Base-by-base conservation (phyloP, 2,113 vertebrate species). In the Nibea albiflora region DNA sequence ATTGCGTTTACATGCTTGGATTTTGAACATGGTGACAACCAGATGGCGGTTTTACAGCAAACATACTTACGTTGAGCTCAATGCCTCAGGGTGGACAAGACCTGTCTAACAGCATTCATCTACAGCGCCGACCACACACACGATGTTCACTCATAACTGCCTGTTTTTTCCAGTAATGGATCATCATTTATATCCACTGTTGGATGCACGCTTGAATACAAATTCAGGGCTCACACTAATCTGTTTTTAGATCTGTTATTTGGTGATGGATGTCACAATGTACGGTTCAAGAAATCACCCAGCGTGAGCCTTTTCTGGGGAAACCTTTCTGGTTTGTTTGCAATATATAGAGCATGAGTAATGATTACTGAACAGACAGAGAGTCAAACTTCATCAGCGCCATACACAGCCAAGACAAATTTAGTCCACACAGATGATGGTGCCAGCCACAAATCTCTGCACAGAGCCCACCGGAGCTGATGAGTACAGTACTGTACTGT, bases 1-100 rank as follows among this genome's bases (percentile, higher is more conserved):
- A 42, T 17, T 78, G 28, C 47, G 16, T 89, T 86, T 71, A 88
- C 80, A 83, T 74, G 68, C 63, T 44, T 42, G 22, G 7, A 39
- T 67, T 78, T 76, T 66, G n/a, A 73, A 57, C 81, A 44, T 11
- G 44, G 50, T 87, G 88, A 89, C 73, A 85, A 80, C 69, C 85
- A 89, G 91, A 86, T 88, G 81, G 83, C 39, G 1, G 49, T 84
- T 90, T 88, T 78, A 85, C 66, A 65, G 60, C 71, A 83, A 61
- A 83, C 71, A 63, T 76, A 62, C 72, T 76, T 67, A 64, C 3
- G 56, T 75, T 69, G 79, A 78, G 67, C 83, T 80, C 11, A 12
- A 19, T 62, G 86, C 75, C 82, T 81, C 1, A 50, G 74, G 76
- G 73, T 77, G 53, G 78, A 85, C 73, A 28, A 67, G 69, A 77